A percentile compares a stretch with the other conserved stretches of the same genome.
phyloP scores from a whole-genome alignment of 1,140 invertebrate genomes.

The Diabrotica virgifera region DNA sequence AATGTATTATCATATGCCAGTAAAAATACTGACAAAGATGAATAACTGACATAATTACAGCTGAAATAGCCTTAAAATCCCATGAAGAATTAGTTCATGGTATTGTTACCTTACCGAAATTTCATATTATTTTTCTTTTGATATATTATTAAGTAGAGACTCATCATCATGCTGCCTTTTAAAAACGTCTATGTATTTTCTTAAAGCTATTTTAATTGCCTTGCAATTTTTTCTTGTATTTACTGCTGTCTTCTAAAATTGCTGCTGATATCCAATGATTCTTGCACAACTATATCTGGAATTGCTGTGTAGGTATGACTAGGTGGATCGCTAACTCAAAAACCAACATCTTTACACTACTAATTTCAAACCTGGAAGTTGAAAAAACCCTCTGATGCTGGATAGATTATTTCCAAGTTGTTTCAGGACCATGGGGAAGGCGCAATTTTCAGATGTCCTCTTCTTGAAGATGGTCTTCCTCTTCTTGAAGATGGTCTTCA shows the following conservation, averaged over 20 bases:
- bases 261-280: no score
- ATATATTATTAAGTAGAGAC: constrained; percentile 10
- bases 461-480: not conserved
- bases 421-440: no score
- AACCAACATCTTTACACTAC: no score
- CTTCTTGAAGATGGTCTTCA: not conserved
- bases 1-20: not conserved
- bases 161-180: constrained; percentile 24
- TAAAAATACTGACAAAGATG: constrained; percentile 13
- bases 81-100: constrained; percentile 15
- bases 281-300: no score
- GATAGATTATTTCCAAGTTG: no score
- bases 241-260: no score
- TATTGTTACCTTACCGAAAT: constrained; percentile 13
- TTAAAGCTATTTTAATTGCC: not conserved
- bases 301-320: no score
- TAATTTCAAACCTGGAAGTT: no score
- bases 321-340: no score
- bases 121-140: not conserved
- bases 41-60: constrained; percentile 12
- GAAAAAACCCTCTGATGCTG: no score
- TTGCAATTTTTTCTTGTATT: no score
- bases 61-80: constrained; percentile 15
- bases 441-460: no score
- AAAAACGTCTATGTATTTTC: not conserved